Evolutionary conservation across 2,113 vertebrate genomes (phyloP), one percentile per base, ranked within the genome.

Genomic region (Tursiops truncatus): DNA sequence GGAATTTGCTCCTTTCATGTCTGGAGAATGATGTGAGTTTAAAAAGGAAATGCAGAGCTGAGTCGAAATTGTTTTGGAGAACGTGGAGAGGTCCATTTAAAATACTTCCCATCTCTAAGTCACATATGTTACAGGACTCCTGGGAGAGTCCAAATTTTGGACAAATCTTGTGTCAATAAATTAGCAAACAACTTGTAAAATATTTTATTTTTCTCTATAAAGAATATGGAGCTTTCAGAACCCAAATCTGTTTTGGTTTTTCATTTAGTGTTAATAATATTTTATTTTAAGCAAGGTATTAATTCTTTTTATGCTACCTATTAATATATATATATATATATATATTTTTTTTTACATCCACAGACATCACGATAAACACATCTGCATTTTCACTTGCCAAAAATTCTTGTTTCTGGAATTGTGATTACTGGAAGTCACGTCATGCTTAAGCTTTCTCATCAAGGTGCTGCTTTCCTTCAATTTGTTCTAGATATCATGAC

Each of bases 1-100:
- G 62, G 63, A 97, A 63, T 93, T 95, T 86, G 74, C 31, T 96
- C 5, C 77, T 73, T 68, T 97, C 90, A 28, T 95, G 33, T 83
- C 71, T 68, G 44, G 68, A 38, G 38, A 5, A 38, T 38, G 38
- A 38, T 38, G 0, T 0, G 13, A 81, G 68, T 53, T 96, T 97
- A 97, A 73, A n/a, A 82, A 93, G 56, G 25, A 96, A 96, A 94
- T 63, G 11, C 25, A 84, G 70, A 95, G 11, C 53, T 96, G 50
- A 97, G 20, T 11, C 12, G 25, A 79, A 62, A 13, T 77, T 41
- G 77, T 89, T 97, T 91, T 31, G 62, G 56, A 94, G 53, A 96
- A n/a, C 1, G 56, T 92, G 28, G 4, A 65, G 31, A 74, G 18
- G n/a, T 73, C 97, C 50, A 62, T 83, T 95, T 96, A 56, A 93